These are phyloP conservation scores for Ophion ventricosus DNA, from an alignment of 2,888 invertebrate species.

Conservation along the genomic window DNA sequence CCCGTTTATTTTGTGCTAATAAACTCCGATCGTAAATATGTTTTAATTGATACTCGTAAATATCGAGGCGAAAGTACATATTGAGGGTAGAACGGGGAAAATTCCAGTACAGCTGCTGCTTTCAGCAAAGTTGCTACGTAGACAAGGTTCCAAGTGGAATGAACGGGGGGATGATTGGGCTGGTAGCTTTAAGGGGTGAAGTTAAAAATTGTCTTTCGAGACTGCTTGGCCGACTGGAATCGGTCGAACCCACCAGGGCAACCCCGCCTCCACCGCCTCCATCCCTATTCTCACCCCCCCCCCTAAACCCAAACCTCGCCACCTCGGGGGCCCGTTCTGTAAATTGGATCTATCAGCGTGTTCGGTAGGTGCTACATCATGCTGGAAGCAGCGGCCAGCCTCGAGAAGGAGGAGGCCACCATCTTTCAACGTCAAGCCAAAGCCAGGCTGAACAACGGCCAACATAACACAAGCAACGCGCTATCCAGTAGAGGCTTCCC, in stretches of 20 bases:
- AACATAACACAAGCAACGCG: conserved; percentile 65
- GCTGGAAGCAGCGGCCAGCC: conserved; percentile 78
- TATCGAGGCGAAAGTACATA: conserved; percentile 20
- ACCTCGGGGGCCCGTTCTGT: conserved; percentile 74
- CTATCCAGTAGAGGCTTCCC: conserved; percentile 64
- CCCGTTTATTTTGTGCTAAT: conserved; percentile 21
- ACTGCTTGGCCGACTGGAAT: conserved; percentile 35
- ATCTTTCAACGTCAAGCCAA: conserved; percentile 81
- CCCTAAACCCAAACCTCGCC: conserved; percentile 35
- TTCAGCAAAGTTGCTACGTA: conserved; percentile 64
- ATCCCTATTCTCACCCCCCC: background rate
- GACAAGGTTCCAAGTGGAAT: conserved; percentile 36
- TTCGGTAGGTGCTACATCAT: conserved; percentile 82
- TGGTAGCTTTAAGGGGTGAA: conserved; percentile 51
- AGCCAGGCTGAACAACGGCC: conserved; percentile 68
- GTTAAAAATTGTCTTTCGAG: conserved; percentile 71
- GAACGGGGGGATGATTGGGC: too few species aligned
- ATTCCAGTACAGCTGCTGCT: conserved; percentile 54
- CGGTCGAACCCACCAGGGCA: conserved; percentile 43
- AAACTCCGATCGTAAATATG: conserved; percentile 29
- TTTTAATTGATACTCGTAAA: conserved; percentile 57
- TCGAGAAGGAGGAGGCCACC: conserved; percentile 79
- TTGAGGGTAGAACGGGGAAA: conserved; percentile 20
- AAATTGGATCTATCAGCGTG: conserved; percentile 83
- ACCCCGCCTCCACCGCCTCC: background rate